phyloP scores from a whole-genome alignment of 1,140 invertebrate genomes.

The Capitella teleta region DNA sequence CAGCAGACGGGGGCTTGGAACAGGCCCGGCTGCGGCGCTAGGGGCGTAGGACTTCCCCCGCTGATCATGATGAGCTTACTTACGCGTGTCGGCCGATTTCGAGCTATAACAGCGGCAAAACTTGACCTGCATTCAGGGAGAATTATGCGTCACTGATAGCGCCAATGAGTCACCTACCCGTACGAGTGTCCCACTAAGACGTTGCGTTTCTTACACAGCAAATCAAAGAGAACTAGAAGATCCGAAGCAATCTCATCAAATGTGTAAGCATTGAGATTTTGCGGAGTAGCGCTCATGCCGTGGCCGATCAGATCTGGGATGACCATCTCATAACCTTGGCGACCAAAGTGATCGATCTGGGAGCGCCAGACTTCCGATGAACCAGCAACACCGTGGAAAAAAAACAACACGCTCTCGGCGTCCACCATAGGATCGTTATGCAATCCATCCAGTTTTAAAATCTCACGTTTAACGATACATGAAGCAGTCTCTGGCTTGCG shows the following conservation, averaged over 20 bases:
- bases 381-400: constrained; percentile 62
- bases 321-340: constrained; percentile 54
- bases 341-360: constrained; percentile 53
- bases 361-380: constrained; percentile 57
- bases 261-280: constrained; percentile 49
- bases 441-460: too few species aligned
- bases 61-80: constrained; percentile 56
- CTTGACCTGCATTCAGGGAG: constrained; percentile 47
- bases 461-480: too few species aligned
- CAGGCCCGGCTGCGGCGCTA: constrained; percentile 51
- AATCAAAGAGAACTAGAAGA: constrained; percentile 53
- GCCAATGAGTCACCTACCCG: constrained; percentile 39
- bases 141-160: background rate
- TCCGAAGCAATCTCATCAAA: constrained; percentile 55
- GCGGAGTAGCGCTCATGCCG: constrained; percentile 56
- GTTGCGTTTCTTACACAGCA: constrained; percentile 42
- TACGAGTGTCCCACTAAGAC: constrained; percentile 54
- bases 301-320: constrained; percentile 63
- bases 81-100: constrained; percentile 51
- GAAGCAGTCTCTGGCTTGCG: too few species aligned
- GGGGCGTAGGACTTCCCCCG: constrained; percentile 59
- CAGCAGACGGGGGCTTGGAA: constrained; percentile 37
- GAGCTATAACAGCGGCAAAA: constrained; percentile 55
- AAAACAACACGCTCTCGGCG: constrained; percentile 52
- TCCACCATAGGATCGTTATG: too few species aligned